Percentiles rank a stretch among this genome's conserved stretches.
These are phyloP conservation scores for Sphaerodactylus townsendi DNA, from an alignment of 2,113 vertebrate species.

Conservation along the genomic window DNA sequence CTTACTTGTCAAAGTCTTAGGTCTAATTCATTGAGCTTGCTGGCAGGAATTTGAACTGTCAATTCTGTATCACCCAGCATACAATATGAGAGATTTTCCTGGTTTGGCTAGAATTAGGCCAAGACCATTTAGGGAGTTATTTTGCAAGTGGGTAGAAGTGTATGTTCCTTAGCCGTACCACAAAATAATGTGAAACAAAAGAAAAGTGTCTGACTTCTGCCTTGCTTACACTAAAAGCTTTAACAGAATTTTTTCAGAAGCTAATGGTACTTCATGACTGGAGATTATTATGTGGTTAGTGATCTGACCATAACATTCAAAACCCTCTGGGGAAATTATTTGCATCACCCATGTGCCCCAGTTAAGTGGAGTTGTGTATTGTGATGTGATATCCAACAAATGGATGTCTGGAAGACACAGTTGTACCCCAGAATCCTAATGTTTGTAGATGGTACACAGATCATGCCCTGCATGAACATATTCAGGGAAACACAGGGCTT, in stretches of 20 bases:
- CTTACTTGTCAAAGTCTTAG: background rate
- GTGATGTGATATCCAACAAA: background rate
- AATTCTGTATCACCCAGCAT: background rate
- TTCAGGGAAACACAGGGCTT: background rate
- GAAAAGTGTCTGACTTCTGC: background rate
- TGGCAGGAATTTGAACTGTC: background rate
- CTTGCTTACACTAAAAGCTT: background rate
- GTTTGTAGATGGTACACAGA: background rate
- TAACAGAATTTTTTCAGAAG: background rate
- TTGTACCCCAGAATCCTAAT: too few relatives aligned
- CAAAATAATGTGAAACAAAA: background rate
- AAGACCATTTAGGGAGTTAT: background rate
- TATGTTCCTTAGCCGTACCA: background rate
- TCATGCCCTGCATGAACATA: background rate
- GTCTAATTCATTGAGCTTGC: background rate
- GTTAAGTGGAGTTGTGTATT: background rate
- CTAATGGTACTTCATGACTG: background rate
- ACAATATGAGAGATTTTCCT: background rate
- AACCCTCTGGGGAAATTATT: background rate
- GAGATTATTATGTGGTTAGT: background rate
- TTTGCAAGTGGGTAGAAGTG: background rate
- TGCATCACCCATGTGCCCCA: too few relatives aligned
- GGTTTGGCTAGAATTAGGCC: background rate
- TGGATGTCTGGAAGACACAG: background rate
- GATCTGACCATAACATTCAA: background rate